Percentiles rank a stretch among this genome's conserved stretches.
phyloP scores from a whole-genome alignment of 1,140 invertebrate genomes.

The Trichonephila inaurata region DNA sequence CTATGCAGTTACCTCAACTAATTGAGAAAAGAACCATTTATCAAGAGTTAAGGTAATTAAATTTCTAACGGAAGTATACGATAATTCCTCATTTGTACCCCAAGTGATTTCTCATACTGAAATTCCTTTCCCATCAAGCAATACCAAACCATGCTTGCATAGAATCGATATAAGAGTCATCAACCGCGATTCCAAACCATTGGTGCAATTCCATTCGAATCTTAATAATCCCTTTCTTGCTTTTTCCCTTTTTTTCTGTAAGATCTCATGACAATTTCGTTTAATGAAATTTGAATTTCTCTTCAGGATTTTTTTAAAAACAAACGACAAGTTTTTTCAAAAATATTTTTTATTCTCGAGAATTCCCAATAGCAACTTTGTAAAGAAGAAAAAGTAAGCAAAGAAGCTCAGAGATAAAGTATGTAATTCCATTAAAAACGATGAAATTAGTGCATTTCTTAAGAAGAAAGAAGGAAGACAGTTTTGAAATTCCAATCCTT shows the following conservation, averaged over 20 bases:
- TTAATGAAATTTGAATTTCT: background rate
- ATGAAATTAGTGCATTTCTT: background rate
- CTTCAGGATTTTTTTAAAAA: background rate
- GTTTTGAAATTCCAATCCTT: slow-evolving; percentile 16
- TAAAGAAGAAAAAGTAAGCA: background rate
- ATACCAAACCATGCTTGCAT: background rate
- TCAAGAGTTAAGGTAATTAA: slow-evolving; percentile 2
- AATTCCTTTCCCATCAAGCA: background rate
- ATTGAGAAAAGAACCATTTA: slow-evolving; percentile 2
- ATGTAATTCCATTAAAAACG: slow-evolving; percentile 31
- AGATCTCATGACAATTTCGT: background rate
- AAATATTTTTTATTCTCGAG: background rate
- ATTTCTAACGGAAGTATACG: background rate
- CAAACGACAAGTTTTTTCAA: background rate
- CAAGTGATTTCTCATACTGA: background rate
- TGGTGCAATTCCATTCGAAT: background rate
- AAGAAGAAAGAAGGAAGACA: background rate
- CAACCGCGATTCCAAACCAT: background rate
- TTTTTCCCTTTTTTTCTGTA: too few relatives aligned
- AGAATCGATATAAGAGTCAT: background rate
- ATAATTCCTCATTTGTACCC: slow-evolving; percentile 1
- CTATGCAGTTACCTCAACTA: background rate
- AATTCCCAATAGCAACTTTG: background rate
- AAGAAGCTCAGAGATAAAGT: background rate
- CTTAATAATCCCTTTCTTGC: background rate